Evolutionary conservation across 2,113 vertebrate genomes (phyloP), one percentile per base, ranked within the genome.

Genomic region (Axis porcinus): DNA sequence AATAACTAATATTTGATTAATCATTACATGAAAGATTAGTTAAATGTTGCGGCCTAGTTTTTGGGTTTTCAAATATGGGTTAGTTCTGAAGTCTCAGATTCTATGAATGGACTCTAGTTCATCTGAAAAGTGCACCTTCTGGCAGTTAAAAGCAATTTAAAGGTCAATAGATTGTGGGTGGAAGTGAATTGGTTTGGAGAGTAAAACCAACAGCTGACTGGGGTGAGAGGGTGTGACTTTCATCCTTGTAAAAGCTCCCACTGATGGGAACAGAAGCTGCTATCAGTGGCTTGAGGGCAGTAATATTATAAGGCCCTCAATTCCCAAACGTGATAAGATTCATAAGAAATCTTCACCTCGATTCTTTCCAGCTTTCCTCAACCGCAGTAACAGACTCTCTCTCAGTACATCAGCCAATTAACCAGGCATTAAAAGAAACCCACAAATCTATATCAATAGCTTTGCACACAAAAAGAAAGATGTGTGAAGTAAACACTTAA

Each of bases 371-470:
- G 76, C 96, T 97, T 98, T 98, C 96, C 94, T 97, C 96, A 98
- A 98, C 97, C 96, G 60, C 98, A 98, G 82, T 94, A 98, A 97
- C 97, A 98, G 96, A 76, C 79, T 97, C 86, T 97, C 64, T 94
- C 96, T 97, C 79, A 89, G 96, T 94, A 98, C 96, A 91, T 86
- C 94, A 78, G 95, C 89, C 98, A 98, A 98, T 98, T 98, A 99
- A 98, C 97, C 67, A 98, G 97, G 87, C 97, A 98, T 98, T 98
- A 9, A 55, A 97, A 98, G 97, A 94, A 92, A 76, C 93, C 98
- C 98, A 98, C 98, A 97, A 97, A 99, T 99, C 98, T 98, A 98
- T 98, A 98, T 58, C 93, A 98, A 95, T 93, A 98, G 97, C 97
- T 98, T 98, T 98, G 86, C 40, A 97, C 96, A 98, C 94, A 79